Conservation (phyloP, 2,888 invertebrate species). For the Drosophila austrosaltans region DNA sequence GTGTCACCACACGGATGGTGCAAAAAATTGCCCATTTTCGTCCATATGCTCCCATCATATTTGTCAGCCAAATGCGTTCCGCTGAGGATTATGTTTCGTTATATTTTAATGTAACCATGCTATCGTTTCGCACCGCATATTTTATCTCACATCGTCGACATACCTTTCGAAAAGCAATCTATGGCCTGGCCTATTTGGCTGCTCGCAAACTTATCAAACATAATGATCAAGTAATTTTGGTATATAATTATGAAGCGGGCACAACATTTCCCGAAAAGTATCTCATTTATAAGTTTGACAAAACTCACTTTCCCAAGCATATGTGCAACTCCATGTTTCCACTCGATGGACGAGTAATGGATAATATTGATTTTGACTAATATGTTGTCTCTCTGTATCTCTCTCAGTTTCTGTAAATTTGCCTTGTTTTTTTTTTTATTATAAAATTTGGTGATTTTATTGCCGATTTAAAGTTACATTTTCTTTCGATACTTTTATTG, state of each 20-base stretch:
- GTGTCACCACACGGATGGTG: conserved; percentile 76
- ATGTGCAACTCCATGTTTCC: conserved; percentile 55
- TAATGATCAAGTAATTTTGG: conserved; percentile 64
- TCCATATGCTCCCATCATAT: conserved; percentile 74
- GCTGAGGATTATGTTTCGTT: conserved; percentile 71
- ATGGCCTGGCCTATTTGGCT: conserved; percentile 65
- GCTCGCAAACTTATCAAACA: conserved; percentile 50
- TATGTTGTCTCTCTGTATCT: background rate
- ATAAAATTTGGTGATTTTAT: conserved; percentile 2
- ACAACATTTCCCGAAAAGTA: conserved; percentile 74
- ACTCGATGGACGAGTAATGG: background rate
- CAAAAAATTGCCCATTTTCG: conserved; percentile 80
- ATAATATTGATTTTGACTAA: background rate
- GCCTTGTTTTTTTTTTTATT: background rate
- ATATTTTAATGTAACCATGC: conserved; percentile 74
- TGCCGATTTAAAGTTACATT: conserved; percentile 6
- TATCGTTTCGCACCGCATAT: conserved; percentile 54
- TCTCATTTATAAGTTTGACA: conserved; percentile 67
- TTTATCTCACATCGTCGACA: conserved; percentile 51
- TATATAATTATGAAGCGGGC: conserved; percentile 60
- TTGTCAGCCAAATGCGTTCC: conserved; percentile 70
- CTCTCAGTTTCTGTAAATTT: background rate
- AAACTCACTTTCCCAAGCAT: conserved; percentile 52
- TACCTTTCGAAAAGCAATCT: conserved; percentile 63
- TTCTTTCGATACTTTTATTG: conserved; percentile 2